Percentiles rank a stretch among this genome's conserved stretches.
Evolutionary conservation across 23 tunicate species (phyloP).

Genomic region (Botrylloides violaceus): DNA sequence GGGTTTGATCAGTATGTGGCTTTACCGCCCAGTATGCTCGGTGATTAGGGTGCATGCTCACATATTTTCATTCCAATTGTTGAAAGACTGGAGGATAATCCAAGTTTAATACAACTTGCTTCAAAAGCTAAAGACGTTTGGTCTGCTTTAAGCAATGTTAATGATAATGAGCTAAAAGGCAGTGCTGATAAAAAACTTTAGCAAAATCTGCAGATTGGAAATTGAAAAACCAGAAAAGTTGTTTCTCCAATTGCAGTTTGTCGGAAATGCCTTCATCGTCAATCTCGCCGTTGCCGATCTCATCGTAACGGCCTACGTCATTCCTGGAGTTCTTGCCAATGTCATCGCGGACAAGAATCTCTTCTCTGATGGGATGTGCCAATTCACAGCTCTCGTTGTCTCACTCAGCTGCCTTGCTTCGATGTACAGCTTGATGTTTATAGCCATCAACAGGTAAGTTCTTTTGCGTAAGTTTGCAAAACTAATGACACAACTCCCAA

Average conservation of each 20-base stretch:
- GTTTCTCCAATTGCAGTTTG: constrained; percentile 18
- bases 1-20: too few relatives aligned
- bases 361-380: constrained; percentile 3
- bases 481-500: too few relatives aligned
- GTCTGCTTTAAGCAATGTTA: neutral
- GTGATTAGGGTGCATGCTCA: constrained; percentile 9
- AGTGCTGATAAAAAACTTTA: neutral
- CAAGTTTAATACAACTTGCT: constrained; percentile 21
- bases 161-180: neutral
- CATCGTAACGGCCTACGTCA: constrained; percentile 20
- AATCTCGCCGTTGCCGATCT: constrained; percentile 27
- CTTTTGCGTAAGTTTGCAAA: too few relatives aligned
- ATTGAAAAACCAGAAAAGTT: too few relatives aligned
- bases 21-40: too few relatives aligned
- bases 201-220: too few relatives aligned
- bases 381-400: constrained; percentile 14
- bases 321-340: constrained; percentile 22
- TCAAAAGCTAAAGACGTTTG: constrained; percentile 17
- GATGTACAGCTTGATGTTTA: constrained; percentile 27
- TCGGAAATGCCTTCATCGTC: constrained; percentile 28
- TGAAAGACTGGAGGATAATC: constrained; percentile 13
- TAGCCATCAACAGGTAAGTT: constrained; percentile 16
- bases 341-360: constrained; percentile 21
- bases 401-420: constrained; percentile 27
- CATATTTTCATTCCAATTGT: constrained; percentile 15